A percentile compares a stretch with the other conserved stretches of the same genome.
Evolutionary conservation across 2,888 invertebrate genomes (phyloP).

Genomic region (Pyrrhosoma nymphula): DNA sequence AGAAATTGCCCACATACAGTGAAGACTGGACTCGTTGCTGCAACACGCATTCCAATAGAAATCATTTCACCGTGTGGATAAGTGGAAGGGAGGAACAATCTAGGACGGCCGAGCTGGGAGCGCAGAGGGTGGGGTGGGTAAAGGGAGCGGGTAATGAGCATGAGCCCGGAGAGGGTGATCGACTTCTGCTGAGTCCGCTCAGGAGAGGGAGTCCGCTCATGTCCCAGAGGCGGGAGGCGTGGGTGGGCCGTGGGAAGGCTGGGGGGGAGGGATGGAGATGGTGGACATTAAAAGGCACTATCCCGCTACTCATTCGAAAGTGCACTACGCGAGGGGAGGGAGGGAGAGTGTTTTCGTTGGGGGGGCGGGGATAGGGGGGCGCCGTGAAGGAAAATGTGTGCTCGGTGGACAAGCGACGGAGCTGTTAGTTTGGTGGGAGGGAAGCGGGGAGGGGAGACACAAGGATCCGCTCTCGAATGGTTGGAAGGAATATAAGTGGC

Average conservation of each 20-base stretch:
- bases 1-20: too few species aligned
- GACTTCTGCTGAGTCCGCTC: conserved; percentile 16
- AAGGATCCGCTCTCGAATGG: neutral
- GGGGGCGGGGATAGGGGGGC: neutral
- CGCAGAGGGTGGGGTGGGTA: neutral
- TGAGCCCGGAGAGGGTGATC: neutral
- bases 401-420: neutral
- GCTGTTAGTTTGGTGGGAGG: neutral
- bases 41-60: neutral
- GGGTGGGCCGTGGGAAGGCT: neutral
- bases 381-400: neutral
- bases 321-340: conserved; percentile 9
- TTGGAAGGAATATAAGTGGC: neutral
- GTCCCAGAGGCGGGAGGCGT: conserved; percentile 2
- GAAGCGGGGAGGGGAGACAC: neutral
- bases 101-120: neutral
- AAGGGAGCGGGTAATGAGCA: neutral
- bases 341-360: neutral
- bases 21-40: neutral
- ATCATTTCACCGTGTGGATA: neutral
- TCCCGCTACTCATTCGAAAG: conserved; percentile 31
- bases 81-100: neutral
- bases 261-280: neutral
- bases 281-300: conserved; percentile 34
- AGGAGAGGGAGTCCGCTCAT: conserved; percentile 17